Conservation (phyloP, 64 coral and sea anemone species). For the Catalaphyllia jardinei region DNA sequence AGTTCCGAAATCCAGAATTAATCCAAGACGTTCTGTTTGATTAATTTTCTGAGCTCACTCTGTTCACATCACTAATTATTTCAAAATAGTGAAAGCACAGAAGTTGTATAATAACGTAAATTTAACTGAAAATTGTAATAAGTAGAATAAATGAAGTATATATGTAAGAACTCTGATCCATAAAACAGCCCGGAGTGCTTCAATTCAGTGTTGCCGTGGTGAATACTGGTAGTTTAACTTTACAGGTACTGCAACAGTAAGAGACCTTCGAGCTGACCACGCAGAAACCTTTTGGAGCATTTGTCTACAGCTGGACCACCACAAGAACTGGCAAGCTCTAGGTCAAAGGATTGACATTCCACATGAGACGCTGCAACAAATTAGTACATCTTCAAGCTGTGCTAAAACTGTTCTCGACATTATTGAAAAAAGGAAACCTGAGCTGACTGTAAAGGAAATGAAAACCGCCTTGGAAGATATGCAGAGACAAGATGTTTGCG, state of each 20-base stretch:
- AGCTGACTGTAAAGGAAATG: constrained; percentile 30
- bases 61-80: too few relatives aligned
- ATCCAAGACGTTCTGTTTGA: too few relatives aligned
- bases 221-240: neutral
- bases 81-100: too few relatives aligned
- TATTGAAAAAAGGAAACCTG: constrained; percentile 26
- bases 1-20: too few relatives aligned
- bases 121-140: too few relatives aligned
- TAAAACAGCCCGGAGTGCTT: too few relatives aligned
- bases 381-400: neutral
- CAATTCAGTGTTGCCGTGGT: too few relatives aligned
- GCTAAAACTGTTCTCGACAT: constrained; percentile 9
- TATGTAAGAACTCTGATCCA: too few relatives aligned
- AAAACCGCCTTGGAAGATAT: neutral
- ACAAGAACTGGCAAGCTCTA: neutral
- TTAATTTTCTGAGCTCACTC: too few relatives aligned
- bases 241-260: neutral
- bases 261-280: neutral
- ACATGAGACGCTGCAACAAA: neutral
- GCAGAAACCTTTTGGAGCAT: constrained; percentile 5
- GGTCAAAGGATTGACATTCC: neutral
- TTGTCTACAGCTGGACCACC: constrained; percentile 30
- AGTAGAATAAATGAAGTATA: too few relatives aligned
- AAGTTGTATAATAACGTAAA: too few relatives aligned
- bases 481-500: constrained; percentile 17